Evolutionary conservation across 2,797 vertebrate genomes (phyloP), one percentile per base, ranked within the genome.

Genomic region (Discoglossus pictus): DNA sequence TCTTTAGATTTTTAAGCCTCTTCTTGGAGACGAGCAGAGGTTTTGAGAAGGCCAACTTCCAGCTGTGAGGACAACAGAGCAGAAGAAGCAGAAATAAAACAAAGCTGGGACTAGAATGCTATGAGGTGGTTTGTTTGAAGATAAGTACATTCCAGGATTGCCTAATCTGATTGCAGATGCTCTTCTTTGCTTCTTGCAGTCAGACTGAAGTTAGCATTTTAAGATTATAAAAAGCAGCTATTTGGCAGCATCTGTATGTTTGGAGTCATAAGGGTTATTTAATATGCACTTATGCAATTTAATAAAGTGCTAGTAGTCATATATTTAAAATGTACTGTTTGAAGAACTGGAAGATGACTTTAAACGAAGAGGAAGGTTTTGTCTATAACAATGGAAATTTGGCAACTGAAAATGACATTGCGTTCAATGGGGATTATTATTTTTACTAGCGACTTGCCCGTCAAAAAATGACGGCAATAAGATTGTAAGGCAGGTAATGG

Each of bases 71-170:
- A 47, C 50, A 62, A 31, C 24, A 16, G 48, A 42, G 42, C 27
- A 40, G 18, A 60, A 2, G 36, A 60, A 2, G 36, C 23, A 42
- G 9, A 43, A 51, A 39, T 56, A 56, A 40, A 20, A 64, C 36
- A 17, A 56, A 13, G 21, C 11, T 65, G 46, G 31, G 34, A 66
- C 3, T 6, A 4, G 44, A 24, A 25, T 23, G n/a, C 56, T n/a
- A n/a, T n/a, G n/a, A n/a, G n/a, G n/a, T n/a, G n/a, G n/a, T 65
- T 17, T 7, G 9, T 46, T 65, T 44, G 21, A 44, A 13, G 23
- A 48, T 38, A 58, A 48, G 16, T 43, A 48, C 35, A 38, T 47
- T 27, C 54, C 62, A 65, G 23, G 40, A 58, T 66, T 66, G 53
- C 43, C 56, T 48, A 48, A 58, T 39, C 15, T n/a, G 23, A 39